Percentiles rank a stretch among this genome's conserved stretches.
phyloP scores from a whole-genome alignment of 2,113 vertebrate genomes.

The Sminthopsis crassicaudata region DNA sequence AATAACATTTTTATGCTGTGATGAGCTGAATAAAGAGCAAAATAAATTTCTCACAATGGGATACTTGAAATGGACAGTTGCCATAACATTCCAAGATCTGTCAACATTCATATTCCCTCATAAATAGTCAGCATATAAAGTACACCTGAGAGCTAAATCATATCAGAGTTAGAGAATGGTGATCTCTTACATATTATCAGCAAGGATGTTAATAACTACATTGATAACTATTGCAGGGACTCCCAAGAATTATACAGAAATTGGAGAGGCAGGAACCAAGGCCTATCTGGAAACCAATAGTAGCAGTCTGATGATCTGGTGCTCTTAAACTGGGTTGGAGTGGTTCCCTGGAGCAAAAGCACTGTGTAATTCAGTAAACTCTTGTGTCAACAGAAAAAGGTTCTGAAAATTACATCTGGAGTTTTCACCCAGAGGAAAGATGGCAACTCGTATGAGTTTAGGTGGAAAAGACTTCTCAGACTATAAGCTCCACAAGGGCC shows the following conservation, averaged over 20 bases:
- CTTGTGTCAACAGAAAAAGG: slow-evolving; percentile 47
- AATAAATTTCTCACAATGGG: slow-evolving; percentile 61
- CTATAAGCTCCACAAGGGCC: background rate
- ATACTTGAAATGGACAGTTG: slow-evolving; percentile 62
- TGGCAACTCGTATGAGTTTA: background rate
- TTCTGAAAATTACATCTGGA: slow-evolving; percentile 48
- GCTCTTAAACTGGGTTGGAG: background rate
- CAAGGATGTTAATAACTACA: slow-evolving; percentile 62
- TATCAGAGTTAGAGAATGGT: slow-evolving; percentile 51
- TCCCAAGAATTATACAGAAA: slow-evolving; percentile 47
- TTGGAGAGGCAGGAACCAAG: slow-evolving; percentile 42
- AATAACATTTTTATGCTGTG: background rate
- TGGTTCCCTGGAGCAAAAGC: slow-evolving; percentile 42
- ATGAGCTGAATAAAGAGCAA: slow-evolving; percentile 58
- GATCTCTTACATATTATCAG: slow-evolving; percentile 64
- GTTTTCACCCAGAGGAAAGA: background rate
- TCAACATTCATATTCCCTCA: slow-evolving; percentile 44
- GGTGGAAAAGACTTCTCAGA: background rate
- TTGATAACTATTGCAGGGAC: slow-evolving; percentile 58
- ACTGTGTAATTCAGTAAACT: slow-evolving; percentile 54
- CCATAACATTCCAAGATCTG: slow-evolving; percentile 29
- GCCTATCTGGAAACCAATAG: slow-evolving; percentile 54
- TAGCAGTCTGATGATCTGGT: slow-evolving; percentile 44
- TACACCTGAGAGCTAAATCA: slow-evolving; percentile 41
- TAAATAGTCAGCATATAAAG: slow-evolving; percentile 60